phyloP scores from a whole-genome alignment of 2,797 vertebrate genomes.

The Bradypodion pumilum region DNA sequence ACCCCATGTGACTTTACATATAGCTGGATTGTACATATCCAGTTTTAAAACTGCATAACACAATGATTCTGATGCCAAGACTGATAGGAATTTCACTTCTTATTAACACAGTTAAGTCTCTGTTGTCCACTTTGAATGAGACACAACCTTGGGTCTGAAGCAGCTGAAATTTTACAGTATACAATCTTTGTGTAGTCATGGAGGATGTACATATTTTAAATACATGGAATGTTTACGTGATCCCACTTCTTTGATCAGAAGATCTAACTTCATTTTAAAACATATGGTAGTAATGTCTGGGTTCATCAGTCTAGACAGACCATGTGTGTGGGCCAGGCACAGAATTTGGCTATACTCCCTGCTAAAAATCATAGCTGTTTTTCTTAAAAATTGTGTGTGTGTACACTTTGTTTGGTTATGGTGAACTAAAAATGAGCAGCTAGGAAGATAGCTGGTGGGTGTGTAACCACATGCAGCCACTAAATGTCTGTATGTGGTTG shows the following conservation, averaged over 20 bases:
- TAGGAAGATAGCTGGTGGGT: constrained; percentile 15
- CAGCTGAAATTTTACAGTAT: constrained; percentile 30
- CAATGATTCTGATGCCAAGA: constrained; percentile 11
- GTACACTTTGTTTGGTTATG: constrained; percentile 29
- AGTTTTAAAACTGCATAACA: neutral
- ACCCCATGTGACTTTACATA: neutral
- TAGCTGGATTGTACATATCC: neutral
- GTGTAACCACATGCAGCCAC: constrained; percentile 19
- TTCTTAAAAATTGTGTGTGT: constrained; percentile 52
- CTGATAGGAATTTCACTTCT: neutral
- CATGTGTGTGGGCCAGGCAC: constrained; percentile 71
- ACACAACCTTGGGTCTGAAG: constrained; percentile 22
- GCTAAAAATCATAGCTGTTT: constrained; percentile 42
- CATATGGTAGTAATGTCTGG: constrained; percentile 49
- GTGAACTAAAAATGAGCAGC: constrained; percentile 30
- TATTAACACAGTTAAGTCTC: neutral
- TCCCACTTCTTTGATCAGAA: constrained; percentile 65
- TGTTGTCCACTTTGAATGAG: neutral
- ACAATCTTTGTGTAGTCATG: constrained; percentile 47
- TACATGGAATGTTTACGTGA: constrained; percentile 48
- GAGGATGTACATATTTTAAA: constrained; percentile 51
- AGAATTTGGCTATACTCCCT: constrained; percentile 57
- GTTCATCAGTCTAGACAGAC: constrained; percentile 61
- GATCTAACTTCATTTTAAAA: constrained; percentile 67
- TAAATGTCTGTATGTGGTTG: constrained; percentile 1